Conservation (phyloP, 2,797 vertebrate species). For the Lepilemur septentrionalis region DNA sequence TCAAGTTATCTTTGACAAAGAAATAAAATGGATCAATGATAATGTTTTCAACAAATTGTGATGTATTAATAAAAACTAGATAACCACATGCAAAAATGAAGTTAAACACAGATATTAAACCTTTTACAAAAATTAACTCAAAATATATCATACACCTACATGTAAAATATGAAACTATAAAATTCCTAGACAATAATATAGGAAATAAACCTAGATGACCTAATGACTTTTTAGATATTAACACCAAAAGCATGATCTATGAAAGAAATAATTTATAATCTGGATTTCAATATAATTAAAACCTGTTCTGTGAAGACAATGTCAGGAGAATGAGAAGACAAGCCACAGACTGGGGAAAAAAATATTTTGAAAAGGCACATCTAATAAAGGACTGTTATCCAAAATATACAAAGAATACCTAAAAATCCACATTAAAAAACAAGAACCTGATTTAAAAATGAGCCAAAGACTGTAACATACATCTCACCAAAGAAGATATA, state of each 20-base stretch:
- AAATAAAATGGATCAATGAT: background rate
- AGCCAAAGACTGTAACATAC: too few relatives aligned
- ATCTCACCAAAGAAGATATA: too few relatives aligned
- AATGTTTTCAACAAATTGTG: background rate
- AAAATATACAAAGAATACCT: too few relatives aligned
- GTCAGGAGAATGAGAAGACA: background rate
- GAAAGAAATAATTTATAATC: background rate
- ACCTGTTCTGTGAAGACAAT: background rate
- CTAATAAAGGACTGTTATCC: too few relatives aligned
- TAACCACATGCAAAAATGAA: background rate
- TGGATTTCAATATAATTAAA: background rate
- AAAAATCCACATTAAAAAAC: too few relatives aligned
- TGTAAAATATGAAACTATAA: too few relatives aligned
- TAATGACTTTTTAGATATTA: too few relatives aligned
- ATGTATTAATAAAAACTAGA: background rate
- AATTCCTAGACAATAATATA: too few relatives aligned
- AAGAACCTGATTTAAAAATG: too few relatives aligned
- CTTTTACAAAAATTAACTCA: background rate
- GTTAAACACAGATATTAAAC: background rate
- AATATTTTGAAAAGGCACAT: too few relatives aligned
- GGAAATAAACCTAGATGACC: too few relatives aligned
- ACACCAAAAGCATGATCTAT: background rate
- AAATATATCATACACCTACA: background rate
- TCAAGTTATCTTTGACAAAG: background rate
- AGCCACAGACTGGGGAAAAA: background rate